These are phyloP conservation scores for Phylloscopus trochiloides DNA, from an alignment of 2,113 vertebrate species.

Conservation along the genomic window DNA sequence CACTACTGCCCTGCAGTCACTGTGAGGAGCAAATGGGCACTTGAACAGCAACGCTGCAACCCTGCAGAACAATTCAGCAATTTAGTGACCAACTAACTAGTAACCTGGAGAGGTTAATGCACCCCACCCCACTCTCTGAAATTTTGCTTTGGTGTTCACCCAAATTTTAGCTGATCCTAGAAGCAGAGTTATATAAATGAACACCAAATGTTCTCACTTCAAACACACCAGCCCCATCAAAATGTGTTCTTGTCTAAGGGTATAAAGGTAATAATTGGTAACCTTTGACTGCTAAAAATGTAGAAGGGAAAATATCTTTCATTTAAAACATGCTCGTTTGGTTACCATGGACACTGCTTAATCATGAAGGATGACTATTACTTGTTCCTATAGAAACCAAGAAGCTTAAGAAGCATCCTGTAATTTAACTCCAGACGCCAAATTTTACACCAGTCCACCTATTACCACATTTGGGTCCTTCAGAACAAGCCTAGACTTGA, in stretches of 20 bases:
- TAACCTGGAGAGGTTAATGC: neutral
- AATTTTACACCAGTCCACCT: constrained; percentile 68
- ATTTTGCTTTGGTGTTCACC: neutral
- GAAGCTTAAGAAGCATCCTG: constrained; percentile 75
- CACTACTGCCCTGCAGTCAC: neutral
- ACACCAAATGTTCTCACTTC: constrained; percentile 1
- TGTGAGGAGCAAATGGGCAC: neutral
- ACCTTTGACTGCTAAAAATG: constrained; percentile 67
- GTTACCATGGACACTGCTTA: constrained; percentile 79
- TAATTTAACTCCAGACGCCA: constrained; percentile 76
- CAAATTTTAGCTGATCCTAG: neutral
- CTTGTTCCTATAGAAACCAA: constrained; percentile 76
- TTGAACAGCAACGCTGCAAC: neutral
- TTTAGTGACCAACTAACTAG: neutral
- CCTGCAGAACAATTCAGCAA: neutral
- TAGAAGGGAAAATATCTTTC: constrained; percentile 70
- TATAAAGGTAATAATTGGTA: constrained; percentile 49
- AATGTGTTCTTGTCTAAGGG: neutral
- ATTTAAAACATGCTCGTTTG: constrained; percentile 71
- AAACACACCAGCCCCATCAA: neutral
- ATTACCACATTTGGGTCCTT: constrained; percentile 57
- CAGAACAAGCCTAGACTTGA: constrained; percentile 57
- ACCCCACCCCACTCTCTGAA: neutral
- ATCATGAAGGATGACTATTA: constrained; percentile 80
- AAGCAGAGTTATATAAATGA: neutral